Evolutionary conservation across 2,888 invertebrate species (phyloP).

Genomic region (Arge pagana): DNA sequence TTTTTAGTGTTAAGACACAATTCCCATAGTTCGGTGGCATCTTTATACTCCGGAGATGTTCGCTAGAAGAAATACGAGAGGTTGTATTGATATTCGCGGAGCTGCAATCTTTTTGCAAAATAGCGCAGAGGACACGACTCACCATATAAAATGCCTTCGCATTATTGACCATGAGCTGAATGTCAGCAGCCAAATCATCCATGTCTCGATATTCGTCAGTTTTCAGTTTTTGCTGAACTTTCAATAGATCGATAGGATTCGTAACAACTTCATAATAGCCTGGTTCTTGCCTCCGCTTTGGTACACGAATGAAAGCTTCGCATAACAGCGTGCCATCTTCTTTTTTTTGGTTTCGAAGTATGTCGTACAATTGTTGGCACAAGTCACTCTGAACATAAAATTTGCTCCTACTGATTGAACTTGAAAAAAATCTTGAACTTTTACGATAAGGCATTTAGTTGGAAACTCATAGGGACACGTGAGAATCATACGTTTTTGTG

Average conservation of each 20-base stretch:
- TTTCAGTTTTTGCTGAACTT: constrained; percentile 95
- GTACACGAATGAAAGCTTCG: constrained; percentile 93
- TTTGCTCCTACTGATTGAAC: constrained; percentile 13
- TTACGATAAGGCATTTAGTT: neutral
- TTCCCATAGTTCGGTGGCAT: constrained; percentile 88
- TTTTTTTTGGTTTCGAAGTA: constrained; percentile 86
- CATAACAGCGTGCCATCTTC: constrained; percentile 90
- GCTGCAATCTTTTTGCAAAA: neutral
- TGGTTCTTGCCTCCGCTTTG: constrained; percentile 90
- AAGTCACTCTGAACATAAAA: constrained; percentile 70
- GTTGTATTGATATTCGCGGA: neutral
- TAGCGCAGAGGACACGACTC: too few relatives aligned
- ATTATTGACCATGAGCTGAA: constrained; percentile 90
- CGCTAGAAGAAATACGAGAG: constrained; percentile 59
- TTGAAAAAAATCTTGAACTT: constrained; percentile 3
- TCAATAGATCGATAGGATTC: constrained; percentile 92
- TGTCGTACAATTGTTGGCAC: constrained; percentile 92
- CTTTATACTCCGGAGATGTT: constrained; percentile 82
- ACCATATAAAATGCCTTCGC: constrained; percentile 93
- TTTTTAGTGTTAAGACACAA: constrained; percentile 71
- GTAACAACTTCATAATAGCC: constrained; percentile 90
- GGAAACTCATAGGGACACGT: neutral
- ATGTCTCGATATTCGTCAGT: constrained; percentile 96
- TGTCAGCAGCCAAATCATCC: constrained; percentile 87
- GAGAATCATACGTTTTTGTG: constrained; percentile 20